A percentile compares a stretch with the other conserved stretches of the same genome.
phyloP scores from a whole-genome alignment of 2,888 invertebrate genomes.

The Meandrusa payeni region DNA sequence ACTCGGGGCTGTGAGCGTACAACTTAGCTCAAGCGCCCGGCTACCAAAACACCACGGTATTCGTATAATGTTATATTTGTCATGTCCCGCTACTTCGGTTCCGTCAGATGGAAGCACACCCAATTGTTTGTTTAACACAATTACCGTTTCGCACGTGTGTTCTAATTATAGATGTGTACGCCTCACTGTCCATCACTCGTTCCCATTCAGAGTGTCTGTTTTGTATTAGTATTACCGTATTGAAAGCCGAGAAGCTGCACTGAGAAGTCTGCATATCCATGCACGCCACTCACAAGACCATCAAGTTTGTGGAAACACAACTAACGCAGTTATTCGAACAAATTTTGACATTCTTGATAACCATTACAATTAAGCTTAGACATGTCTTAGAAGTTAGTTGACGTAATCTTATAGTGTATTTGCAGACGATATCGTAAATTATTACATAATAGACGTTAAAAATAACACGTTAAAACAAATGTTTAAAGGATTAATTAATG shows the following conservation, averaged over 20 bases:
- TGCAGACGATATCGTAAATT: no score
- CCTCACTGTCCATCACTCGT: conserved; percentile 69
- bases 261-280: conserved; percentile 27
- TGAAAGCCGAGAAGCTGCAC: conserved; percentile 43
- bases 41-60: no score
- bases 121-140: conserved; percentile 73
- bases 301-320: neutral
- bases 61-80: conserved; percentile 36
- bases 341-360: no score
- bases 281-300: conserved; percentile 17
- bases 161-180: conserved; percentile 64
- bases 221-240: conserved; percentile 51
- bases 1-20: no score
- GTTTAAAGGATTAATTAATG: no score
- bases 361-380: no score
- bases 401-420: no score
- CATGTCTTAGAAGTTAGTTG: no score
- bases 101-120: conserved; percentile 57
- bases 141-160: conserved; percentile 70
- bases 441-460: no score
- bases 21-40: no score
- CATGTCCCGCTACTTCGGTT: conserved; percentile 31
- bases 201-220: conserved; percentile 58
- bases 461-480: no score
- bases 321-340: conserved; percentile 2